Percentiles rank a stretch among this genome's conserved stretches.
Evolutionary conservation across 2,113 vertebrate genomes (phyloP).

Genomic region (Entomyzon cyanotis): DNA sequence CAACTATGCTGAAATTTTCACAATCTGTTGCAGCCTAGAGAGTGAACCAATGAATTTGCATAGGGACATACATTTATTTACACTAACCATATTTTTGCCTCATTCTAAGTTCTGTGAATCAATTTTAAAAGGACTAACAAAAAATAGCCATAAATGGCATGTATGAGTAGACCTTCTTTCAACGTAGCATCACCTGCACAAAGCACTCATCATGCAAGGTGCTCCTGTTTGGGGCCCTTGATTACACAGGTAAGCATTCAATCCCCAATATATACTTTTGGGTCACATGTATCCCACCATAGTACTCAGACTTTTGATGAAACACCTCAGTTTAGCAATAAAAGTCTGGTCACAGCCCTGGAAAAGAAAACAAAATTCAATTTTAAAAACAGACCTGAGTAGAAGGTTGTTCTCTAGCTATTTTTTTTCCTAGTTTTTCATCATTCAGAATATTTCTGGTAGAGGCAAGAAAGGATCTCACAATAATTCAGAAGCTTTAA

Average conservation of each 20-base stretch:
- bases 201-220: not conserved
- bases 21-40: not conserved
- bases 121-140: not conserved
- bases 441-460: constrained; percentile 47
- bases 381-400: constrained; percentile 34
- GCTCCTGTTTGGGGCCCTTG: not conserved
- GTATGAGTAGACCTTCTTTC: not conserved
- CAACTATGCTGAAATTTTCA: not conserved
- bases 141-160: not conserved
- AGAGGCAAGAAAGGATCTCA: constrained; percentile 4
- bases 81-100: not conserved
- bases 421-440: constrained; percentile 35
- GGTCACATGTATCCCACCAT: not conserved
- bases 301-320: not conserved
- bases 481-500: constrained; percentile 10
- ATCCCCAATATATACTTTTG: not conserved
- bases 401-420: constrained; percentile 44
- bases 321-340: not conserved
- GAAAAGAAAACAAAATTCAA: constrained; percentile 3
- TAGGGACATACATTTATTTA: not conserved
- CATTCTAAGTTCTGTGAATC: not conserved
- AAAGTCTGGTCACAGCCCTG: not conserved
- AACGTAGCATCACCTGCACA: not conserved
- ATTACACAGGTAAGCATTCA: not conserved
- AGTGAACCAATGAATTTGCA: not conserved